Evolutionary conservation across 1,140 invertebrate genomes (phyloP).

Genomic region (Drosophila elegans): DNA sequence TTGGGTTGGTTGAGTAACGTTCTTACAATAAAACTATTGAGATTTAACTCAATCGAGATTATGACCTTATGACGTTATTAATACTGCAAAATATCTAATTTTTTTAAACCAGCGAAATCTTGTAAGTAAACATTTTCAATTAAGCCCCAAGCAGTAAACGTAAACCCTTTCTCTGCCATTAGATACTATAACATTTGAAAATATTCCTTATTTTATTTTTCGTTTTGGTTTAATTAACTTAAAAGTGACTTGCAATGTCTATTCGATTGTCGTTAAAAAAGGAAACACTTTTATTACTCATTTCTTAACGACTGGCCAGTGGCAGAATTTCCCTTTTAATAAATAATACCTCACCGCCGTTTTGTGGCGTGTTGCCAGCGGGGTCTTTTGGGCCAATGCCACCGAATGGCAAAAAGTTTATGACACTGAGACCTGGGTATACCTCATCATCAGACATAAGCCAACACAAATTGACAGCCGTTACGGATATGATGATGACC

Average conservation of each 20-base stretch:
- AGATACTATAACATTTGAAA: background rate
- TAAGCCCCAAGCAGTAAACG: background rate
- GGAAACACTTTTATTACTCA: constrained; percentile 42
- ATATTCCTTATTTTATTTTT: constrained; percentile 20
- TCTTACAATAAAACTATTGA: too few species aligned
- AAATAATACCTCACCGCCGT: constrained; percentile 28
- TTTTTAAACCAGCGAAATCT: too few species aligned
- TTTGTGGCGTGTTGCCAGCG: constrained; percentile 33
- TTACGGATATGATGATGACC: constrained; percentile 49
- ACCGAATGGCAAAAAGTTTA: constrained; percentile 44
- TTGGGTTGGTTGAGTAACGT: background rate
- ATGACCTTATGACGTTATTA: too few species aligned
- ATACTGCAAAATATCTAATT: too few species aligned
- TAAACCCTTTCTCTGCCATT: background rate
- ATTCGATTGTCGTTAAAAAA: constrained; percentile 39
- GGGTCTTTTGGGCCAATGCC: constrained; percentile 48
- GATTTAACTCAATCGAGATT: too few species aligned
- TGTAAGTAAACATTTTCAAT: too few species aligned
- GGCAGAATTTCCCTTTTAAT: constrained; percentile 50
- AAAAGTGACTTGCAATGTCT: constrained; percentile 34
- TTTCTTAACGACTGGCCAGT: constrained; percentile 35
- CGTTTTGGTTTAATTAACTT: constrained; percentile 19
- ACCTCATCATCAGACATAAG: constrained; percentile 34
- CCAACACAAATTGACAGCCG: constrained; percentile 46
- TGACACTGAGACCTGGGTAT: constrained; percentile 32